A percentile compares a stretch with the other conserved stretches of the same genome.
Conservation (phyloP, 1,140 invertebrate genomes). For the Lepidurus packardi region DNA sequence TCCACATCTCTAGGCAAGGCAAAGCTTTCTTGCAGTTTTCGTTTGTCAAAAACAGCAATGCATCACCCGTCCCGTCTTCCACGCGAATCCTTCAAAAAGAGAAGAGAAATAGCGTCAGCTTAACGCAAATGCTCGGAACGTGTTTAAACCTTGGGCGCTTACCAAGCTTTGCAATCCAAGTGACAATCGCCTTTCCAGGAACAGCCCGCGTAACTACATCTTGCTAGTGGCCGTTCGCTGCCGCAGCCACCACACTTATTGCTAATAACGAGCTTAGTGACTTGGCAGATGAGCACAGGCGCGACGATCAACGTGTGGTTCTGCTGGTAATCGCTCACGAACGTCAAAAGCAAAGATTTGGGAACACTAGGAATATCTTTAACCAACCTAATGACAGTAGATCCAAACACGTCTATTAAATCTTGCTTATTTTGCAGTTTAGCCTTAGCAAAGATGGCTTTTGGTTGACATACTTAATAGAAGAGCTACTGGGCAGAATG, state of each 20-base stretch:
- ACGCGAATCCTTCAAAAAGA: slow-evolving; percentile 24
- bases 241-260: slow-evolving; percentile 30
- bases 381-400: background rate
- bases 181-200: slow-evolving; percentile 28
- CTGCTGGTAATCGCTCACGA: slow-evolving; percentile 5
- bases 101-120: background rate
- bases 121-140: background rate
- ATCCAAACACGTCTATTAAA: background rate
- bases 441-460: background rate
- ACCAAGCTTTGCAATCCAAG: slow-evolving; percentile 33
- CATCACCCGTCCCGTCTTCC: slow-evolving; percentile 31
- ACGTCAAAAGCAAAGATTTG: background rate
- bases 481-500: background rate
- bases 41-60: slow-evolving; percentile 25
- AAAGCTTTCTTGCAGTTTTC: slow-evolving; percentile 28
- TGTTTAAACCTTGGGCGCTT: slow-evolving; percentile 21
- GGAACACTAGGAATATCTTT: background rate
- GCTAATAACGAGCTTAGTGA: slow-evolving; percentile 31
- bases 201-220: slow-evolving; percentile 31
- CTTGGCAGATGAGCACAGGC: slow-evolving; percentile 24
- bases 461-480: background rate
- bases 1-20: slow-evolving; percentile 27
- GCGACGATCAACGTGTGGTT: slow-evolving; percentile 25
- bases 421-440: background rate
- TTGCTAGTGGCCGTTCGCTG: background rate